Conservation (phyloP, 2,797 vertebrate species). For the Micrastur ruficollis region DNA sequence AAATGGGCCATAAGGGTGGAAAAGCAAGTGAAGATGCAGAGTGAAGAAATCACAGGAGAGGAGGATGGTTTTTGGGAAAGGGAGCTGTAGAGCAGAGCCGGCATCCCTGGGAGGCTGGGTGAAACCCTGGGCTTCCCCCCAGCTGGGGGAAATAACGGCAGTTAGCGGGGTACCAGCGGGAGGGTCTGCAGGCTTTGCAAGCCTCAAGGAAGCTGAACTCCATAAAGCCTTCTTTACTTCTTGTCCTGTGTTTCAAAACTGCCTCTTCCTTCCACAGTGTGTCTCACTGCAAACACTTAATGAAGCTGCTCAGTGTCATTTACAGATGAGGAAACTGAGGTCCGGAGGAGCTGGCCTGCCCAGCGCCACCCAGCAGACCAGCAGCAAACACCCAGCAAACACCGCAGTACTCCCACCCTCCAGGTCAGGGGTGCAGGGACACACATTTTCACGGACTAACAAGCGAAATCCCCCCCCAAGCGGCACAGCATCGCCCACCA, state of each 20-base stretch:
- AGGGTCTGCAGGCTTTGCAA: not conserved
- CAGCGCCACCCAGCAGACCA: not conserved
- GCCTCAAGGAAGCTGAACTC: not conserved
- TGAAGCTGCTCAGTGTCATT: rapidly evolving
- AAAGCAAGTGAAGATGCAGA: not conserved
- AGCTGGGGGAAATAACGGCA: not conserved
- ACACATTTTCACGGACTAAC: not conserved
- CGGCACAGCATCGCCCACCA: not conserved
- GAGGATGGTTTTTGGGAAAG: not conserved
- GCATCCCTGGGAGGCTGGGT: not conserved
- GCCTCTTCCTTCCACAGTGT: not conserved
- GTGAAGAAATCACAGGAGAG: not conserved
- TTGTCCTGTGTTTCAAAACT: not conserved
- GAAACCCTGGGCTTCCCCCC: not conserved
- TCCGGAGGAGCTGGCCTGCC: not conserved
- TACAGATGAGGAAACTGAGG: not conserved
- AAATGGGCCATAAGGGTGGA: not conserved
- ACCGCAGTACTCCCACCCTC: not conserved
- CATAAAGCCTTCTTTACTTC: not conserved
- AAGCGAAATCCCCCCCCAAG: not conserved
- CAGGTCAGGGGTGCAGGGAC: not conserved
- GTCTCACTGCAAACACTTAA: not conserved
- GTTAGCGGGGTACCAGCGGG: not conserved
- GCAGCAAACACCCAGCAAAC: not conserved
- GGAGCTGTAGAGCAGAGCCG: not conserved